Evolutionary conservation across 2,888 invertebrate species (phyloP).

Genomic region (Cheilosia urbana): DNA sequence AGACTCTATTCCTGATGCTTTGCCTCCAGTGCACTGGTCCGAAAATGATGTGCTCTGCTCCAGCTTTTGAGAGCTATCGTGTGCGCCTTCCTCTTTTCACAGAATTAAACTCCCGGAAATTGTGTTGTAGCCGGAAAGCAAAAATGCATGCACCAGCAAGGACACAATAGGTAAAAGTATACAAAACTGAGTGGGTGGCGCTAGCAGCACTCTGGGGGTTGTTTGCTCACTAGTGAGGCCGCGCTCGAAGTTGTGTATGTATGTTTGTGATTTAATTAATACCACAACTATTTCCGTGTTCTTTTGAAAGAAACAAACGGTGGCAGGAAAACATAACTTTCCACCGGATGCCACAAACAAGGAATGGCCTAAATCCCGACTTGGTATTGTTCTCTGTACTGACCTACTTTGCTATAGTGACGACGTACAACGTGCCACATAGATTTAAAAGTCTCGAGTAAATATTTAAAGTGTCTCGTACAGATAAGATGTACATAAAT

Average conservation of each 20-base stretch:
- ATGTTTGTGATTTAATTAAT: constrained; percentile 52
- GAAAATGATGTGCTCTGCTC: constrained; percentile 42
- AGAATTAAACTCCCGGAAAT: constrained; percentile 60
- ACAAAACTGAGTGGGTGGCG: constrained; percentile 25
- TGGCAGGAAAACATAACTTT: background rate
- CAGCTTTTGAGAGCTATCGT: constrained; percentile 35
- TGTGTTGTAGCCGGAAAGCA: constrained; percentile 55
- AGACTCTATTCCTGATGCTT: background rate
- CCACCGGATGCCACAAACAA: constrained; percentile 41
- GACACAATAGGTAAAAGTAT: constrained; percentile 46
- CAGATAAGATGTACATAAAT: constrained; percentile 55
- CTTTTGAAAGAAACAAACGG: constrained; percentile 5
- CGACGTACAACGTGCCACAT: constrained; percentile 32
- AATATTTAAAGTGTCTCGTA: constrained; percentile 68
- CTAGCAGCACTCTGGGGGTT: background rate
- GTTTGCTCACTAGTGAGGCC: constrained; percentile 1
- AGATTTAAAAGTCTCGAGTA: constrained; percentile 56
- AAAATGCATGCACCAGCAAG: constrained; percentile 55
- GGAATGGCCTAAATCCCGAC: constrained; percentile 49
- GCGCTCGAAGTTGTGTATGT: background rate
- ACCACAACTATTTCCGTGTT: constrained; percentile 48
- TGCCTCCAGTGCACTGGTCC: constrained; percentile 14
- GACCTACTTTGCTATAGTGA: constrained; percentile 44
- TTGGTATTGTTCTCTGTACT: constrained; percentile 9
- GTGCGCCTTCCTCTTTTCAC: background rate